Evolutionary conservation across 2,888 invertebrate genomes (phyloP).

Genomic region (Drosophila paramelanica): DNA sequence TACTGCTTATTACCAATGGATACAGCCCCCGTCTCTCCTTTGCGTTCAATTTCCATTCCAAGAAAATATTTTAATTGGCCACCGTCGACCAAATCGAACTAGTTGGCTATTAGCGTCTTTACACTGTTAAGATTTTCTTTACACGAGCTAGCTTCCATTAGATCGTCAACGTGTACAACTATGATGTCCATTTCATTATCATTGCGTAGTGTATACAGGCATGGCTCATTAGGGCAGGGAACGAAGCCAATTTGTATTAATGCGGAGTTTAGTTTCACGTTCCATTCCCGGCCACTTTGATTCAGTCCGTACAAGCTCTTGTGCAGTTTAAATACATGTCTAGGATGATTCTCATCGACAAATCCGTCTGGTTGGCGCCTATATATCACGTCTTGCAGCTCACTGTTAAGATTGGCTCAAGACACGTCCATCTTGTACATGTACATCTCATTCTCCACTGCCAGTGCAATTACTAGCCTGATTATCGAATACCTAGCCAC

Average conservation of each 20-base stretch:
- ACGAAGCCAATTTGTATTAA: conserved; percentile 39
- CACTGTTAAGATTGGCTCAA: conserved; percentile 23
- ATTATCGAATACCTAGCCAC: too few relatives aligned
- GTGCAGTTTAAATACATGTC: conserved; percentile 36
- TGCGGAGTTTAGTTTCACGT: conserved; percentile 40
- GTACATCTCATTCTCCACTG: conserved; percentile 4
- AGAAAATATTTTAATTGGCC: conserved; percentile 38
- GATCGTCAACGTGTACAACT: conserved; percentile 51
- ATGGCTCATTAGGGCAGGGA: conserved; percentile 41
- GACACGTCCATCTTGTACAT: conserved; percentile 49
- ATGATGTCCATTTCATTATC: conserved; percentile 37
- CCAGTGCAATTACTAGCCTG: too few relatives aligned
- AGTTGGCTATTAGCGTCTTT: conserved; percentile 25
- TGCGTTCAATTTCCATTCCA: conserved; percentile 41
- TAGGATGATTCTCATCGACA: conserved; percentile 4
- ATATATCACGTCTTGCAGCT: conserved; percentile 51
- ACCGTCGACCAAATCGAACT: conserved; percentile 36
- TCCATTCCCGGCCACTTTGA: conserved; percentile 61
- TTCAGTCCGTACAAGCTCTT: conserved; percentile 60
- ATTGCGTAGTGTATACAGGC: conserved; percentile 30
- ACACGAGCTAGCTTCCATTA: conserved; percentile 37
- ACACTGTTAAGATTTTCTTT: conserved; percentile 25
- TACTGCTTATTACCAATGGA: not conserved
- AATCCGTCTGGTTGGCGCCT: conserved; percentile 44
- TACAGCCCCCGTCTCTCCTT: conserved; percentile 24